Evolutionary conservation across 2,888 invertebrate genomes (phyloP), one percentile per base, ranked within the genome.

Genomic region (Netelia melanura): DNA sequence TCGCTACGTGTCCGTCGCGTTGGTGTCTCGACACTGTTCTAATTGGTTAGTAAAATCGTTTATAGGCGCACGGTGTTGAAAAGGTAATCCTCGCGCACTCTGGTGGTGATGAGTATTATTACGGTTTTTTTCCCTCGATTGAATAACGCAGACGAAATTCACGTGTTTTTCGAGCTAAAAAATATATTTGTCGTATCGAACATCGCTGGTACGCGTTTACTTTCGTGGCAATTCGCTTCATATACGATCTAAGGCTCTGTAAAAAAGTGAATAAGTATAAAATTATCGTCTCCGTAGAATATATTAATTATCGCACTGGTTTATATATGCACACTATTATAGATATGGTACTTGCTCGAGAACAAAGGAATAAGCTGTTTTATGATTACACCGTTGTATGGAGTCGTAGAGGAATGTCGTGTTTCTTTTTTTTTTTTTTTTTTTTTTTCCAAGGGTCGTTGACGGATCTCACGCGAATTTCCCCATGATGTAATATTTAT

Each of bases 161-260:
- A 38, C 48, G 23, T 23, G 58, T 54, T 79, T 64, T 43, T 21
- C 21, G n/a, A 44, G 44, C 11, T 5, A 10, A 43, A 65, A 38
- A 23, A 21, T 48, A n/a, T 68, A 38, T 65, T 65, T 43, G 3
- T 38, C 14, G 38, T 17, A 23, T 65, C n/a, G 8, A 62, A 2
- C 10, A 21, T 0, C 17, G 23, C 61, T 8, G 3, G 14, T 54
- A 52, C 9, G 52, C 38, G 52, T 52, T 30, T 38, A 82, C 71
- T 80, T 75, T 83, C 83, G 80, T 86, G 87, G 83, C 86, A 87
- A 87, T 87, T 87, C 77, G 86, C 86, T 86, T 67, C 56, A 77
- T 65, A 62, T 64, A 74, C 48, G 56, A 74, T 21, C 44, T 14
- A 52, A 25, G 67, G 21, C 54, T 52, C 21, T 64, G 23, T n/a